Conservation (phyloP, 64 coral and sea anemone species). For the Pachyseris speciosa region DNA sequence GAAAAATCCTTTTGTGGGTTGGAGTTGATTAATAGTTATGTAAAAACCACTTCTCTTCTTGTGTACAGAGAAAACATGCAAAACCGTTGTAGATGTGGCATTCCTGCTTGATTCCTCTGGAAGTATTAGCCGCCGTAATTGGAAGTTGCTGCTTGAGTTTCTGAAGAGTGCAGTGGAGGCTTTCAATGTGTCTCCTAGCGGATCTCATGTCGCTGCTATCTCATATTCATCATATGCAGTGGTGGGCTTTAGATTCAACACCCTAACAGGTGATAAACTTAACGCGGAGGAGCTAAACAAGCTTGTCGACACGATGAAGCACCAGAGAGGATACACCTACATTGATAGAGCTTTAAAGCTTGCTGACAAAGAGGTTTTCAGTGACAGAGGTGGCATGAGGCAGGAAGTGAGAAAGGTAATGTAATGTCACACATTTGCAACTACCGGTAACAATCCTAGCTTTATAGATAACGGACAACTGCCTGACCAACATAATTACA, state of each 20-base stretch:
- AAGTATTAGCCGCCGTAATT: conserved; percentile 77
- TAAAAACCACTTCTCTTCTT: not conserved
- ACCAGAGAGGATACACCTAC: conserved; percentile 70
- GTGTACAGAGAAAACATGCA: conserved; percentile 26
- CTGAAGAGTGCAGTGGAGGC: conserved; percentile 28
- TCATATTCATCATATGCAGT: conserved; percentile 59
- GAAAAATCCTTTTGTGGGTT: not conserved
- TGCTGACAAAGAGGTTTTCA: conserved; percentile 68
- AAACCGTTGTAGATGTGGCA: conserved; percentile 64
- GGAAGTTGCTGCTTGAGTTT: conserved; percentile 56
- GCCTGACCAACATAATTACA: too few species aligned
- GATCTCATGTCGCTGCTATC: conserved; percentile 72
- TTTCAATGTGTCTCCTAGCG: conserved; percentile 71
- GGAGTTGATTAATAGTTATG: not conserved
- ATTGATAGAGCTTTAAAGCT: conserved; percentile 75
- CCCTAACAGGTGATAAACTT: conserved; percentile 63
- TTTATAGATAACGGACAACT: too few species aligned
- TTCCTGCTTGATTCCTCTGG: conserved; percentile 85
- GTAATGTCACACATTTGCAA: not conserved
- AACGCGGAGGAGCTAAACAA: conserved; percentile 40
- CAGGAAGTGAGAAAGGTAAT: conserved; percentile 73
- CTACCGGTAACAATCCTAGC: too few species aligned
- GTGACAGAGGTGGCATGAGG: conserved; percentile 68
- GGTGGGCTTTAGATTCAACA: conserved; percentile 75
- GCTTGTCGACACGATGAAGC: conserved; percentile 49